These are phyloP conservation scores for Stigmatopora argus DNA, from an alignment of 2,113 vertebrate species.

Conservation along the genomic window DNA sequence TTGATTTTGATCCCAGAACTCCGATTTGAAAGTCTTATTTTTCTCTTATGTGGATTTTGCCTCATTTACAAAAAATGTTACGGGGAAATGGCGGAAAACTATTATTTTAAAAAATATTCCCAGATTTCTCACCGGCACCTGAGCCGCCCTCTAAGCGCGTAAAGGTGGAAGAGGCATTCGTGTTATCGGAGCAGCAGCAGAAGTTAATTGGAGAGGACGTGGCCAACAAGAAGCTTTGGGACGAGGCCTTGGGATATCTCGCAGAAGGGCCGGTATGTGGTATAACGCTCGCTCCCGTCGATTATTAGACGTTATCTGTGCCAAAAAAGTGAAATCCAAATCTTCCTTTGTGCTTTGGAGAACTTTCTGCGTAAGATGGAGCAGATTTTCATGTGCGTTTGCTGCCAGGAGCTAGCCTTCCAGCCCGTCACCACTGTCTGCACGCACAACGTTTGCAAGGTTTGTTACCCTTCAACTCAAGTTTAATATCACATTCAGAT, in stretches of 20 bases:
- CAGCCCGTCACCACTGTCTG: conserved; percentile 94
- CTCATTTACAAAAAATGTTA: too few species aligned
- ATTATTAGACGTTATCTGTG: background rate
- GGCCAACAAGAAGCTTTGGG: conserved; percentile 94
- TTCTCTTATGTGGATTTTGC: too few species aligned
- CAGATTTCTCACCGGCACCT: conserved; percentile 36
- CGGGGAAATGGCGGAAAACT: too few species aligned
- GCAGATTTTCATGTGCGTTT: conserved; percentile 97
- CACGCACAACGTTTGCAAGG: conserved; percentile 97
- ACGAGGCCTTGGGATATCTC: conserved; percentile 86
- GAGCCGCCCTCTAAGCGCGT: conserved; percentile 75
- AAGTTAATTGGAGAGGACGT: conserved; percentile 84
- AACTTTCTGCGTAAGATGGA: conserved; percentile 96
- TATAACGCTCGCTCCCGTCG: background rate
- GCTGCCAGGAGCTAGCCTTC: conserved; percentile 96
- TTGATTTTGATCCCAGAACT: too few species aligned
- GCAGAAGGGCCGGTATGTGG: conserved; percentile 85
- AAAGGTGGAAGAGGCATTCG: conserved; percentile 85
- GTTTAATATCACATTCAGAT: background rate
- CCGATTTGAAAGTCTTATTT: too few species aligned
- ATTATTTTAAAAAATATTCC: conserved; percentile 14
- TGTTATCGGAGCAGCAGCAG: conserved; percentile 85
- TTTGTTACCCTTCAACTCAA: conserved; percentile 49
- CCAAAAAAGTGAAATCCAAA: background rate
- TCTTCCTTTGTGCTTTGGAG: conserved; percentile 53